Evolutionary conservation across 2,797 vertebrate genomes (phyloP), one percentile per base, ranked within the genome.

Genomic region (Amniataba percoides): DNA sequence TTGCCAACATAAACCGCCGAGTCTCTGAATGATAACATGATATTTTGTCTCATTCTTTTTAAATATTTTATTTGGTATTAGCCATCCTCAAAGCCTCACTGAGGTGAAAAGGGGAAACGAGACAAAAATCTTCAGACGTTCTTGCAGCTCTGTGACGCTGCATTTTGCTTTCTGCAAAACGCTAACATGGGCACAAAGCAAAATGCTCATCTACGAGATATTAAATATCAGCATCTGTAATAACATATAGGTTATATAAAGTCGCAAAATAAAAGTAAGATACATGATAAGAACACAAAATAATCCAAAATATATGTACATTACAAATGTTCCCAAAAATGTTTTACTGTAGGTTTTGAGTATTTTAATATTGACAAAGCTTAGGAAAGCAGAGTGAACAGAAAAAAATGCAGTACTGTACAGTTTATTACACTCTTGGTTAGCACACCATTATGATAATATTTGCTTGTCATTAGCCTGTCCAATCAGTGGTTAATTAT

Each of bases 401-500:
- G 16, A 46, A 72, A 46, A 59, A 71, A 60, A 70, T 52, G 48
- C n/a, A 48, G 21, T 48, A 21, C n/a, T 57, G 27, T 31, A 31
- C 27, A 31, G 27, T 74, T 61, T 80, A 74, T 65, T 73, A 67
- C 53, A 76, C 71, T 56, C 43, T 66, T 63, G 45, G 51, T 78
- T 72, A 63, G 49, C 23, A 60, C 15, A 56, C 51, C 25, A 79
- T 83, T 79, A 76, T 39, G 40, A 52, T 72, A 68, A 61, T 43
- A 76, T 66, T 69, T 71, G 64, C 68, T 45, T 39, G 19, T 55
- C 57, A 45, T 55, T 6, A 65, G 48, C 45, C 53, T 68, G 43
- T 68, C 39, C 34, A 78, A 81, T 83, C 72, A 81, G 45, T 87
- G 80, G 77, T 83, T 82, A 76, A 78, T 80, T 70, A 81, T 66